Evolutionary conservation across 2,113 vertebrate genomes (phyloP).

Genomic region (Petroica traversi): DNA sequence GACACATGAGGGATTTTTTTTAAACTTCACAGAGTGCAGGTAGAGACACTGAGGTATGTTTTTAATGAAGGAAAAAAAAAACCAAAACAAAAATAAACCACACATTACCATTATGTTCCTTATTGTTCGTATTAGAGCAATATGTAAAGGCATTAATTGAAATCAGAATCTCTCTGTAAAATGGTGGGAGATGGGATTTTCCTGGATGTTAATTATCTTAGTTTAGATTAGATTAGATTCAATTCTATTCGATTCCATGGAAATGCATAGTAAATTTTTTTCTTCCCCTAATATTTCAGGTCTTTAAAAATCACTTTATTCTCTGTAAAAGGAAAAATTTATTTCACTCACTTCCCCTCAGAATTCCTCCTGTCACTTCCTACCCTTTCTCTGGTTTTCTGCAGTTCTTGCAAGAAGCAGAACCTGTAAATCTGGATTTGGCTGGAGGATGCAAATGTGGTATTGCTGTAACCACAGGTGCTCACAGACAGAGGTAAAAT

Average conservation of each 20-base stretch:
- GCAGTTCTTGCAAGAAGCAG: neutral
- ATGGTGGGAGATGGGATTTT: neutral
- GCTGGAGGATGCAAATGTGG: neutral
- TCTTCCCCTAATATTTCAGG: neutral
- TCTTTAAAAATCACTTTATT: neutral
- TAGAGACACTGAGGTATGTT: neutral
- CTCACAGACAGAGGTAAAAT: neutral
- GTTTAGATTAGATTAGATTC: too few relatives aligned
- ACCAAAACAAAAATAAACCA: neutral
- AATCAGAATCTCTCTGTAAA: neutral
- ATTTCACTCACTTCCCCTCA: neutral
- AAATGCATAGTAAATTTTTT: neutral
- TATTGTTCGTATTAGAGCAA: neutral
- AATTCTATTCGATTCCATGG: too few relatives aligned
- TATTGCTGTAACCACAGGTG: neutral
- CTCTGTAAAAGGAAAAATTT: neutral
- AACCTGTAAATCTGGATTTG: neutral
- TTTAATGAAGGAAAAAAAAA: neutral
- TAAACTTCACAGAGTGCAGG: neutral
- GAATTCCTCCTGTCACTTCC: neutral
- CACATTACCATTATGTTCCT: neutral
- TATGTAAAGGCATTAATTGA: neutral
- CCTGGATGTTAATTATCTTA: neutral
- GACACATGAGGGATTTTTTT: neutral
- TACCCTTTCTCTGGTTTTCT: neutral